These are phyloP conservation scores for Vireo griseus DNA, from an alignment of 2,797 vertebrate genomes.

Conservation along the genomic window DNA sequence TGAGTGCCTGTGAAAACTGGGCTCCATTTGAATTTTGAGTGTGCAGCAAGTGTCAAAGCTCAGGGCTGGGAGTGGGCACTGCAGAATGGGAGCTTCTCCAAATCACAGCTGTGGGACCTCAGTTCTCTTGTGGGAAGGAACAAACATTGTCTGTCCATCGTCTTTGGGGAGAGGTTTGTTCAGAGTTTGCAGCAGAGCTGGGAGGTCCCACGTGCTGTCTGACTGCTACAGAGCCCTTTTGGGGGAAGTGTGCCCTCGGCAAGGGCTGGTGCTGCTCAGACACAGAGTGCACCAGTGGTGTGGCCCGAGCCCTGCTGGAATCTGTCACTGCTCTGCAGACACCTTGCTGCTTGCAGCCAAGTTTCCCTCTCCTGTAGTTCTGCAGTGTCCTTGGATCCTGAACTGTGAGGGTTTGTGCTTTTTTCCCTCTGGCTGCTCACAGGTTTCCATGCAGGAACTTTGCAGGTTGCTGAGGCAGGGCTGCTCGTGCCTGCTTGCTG, in stretches of 20 bases:
- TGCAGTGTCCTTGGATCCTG: conserved; percentile 37
- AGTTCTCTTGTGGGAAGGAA: not conserved
- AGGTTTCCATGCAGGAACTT: accelerated
- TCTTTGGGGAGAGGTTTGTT: not conserved
- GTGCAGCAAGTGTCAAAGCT: not conserved
- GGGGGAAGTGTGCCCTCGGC: not conserved
- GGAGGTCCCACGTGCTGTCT: not conserved
- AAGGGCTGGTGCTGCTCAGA: not conserved
- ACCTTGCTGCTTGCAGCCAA: not conserved
- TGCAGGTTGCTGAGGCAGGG: accelerated
- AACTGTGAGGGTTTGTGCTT: not conserved
- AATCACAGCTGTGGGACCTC: not conserved
- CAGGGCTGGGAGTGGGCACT: not conserved
- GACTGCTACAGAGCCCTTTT: accelerated
- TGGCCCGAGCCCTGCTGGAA: not conserved
- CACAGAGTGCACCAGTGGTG: not conserved
- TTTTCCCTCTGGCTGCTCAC: not conserved
- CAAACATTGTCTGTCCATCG: accelerated
- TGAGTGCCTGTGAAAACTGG: not conserved
- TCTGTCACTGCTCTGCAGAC: not conserved
- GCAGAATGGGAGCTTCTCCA: not conserved
- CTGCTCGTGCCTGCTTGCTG: not conserved
- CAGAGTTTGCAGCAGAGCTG: not conserved
- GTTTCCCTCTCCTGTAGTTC: not conserved
- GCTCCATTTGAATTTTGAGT: not conserved